phyloP scores from a whole-genome alignment of 2,797 vertebrate species.

The Tympanoctomys barrerae region DNA sequence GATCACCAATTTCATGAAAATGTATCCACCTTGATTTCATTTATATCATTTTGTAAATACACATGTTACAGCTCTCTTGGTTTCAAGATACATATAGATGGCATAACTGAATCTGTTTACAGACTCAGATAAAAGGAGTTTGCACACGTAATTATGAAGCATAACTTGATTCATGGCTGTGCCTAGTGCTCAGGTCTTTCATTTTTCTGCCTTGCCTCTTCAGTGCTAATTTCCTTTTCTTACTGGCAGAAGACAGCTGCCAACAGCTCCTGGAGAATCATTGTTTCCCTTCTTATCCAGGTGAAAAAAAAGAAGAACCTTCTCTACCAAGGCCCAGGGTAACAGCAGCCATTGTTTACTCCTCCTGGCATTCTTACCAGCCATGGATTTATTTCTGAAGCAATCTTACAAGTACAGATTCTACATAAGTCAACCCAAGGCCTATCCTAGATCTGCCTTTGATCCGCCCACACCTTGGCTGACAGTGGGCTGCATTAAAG shows the following conservation, averaged over 20 bases:
- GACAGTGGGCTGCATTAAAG: background rate
- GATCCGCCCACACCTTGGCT: background rate
- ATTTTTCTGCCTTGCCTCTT: background rate
- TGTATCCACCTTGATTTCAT: background rate
- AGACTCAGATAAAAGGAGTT: background rate
- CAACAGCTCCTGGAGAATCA: background rate
- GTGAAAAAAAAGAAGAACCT: background rate
- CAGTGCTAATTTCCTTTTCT: background rate
- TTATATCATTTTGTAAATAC: background rate
- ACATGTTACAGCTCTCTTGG: background rate
- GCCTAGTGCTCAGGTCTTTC: background rate
- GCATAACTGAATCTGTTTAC: background rate
- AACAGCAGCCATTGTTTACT: background rate
- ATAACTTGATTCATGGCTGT: background rate
- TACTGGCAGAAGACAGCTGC: background rate
- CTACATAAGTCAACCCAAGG: background rate
- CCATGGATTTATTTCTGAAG: background rate
- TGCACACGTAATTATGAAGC: background rate
- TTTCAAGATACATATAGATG: background rate
- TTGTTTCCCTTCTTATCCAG: background rate
- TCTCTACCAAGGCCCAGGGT: background rate
- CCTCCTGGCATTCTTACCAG: background rate
- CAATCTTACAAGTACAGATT: background rate
- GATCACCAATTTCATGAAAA: background rate
- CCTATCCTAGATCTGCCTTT: background rate